Percentiles rank a stretch among this genome's conserved stretches.
These are phyloP conservation scores for Leptogaster cylindrica DNA, from an alignment of 2,888 invertebrate species.

Conservation along the genomic window DNA sequence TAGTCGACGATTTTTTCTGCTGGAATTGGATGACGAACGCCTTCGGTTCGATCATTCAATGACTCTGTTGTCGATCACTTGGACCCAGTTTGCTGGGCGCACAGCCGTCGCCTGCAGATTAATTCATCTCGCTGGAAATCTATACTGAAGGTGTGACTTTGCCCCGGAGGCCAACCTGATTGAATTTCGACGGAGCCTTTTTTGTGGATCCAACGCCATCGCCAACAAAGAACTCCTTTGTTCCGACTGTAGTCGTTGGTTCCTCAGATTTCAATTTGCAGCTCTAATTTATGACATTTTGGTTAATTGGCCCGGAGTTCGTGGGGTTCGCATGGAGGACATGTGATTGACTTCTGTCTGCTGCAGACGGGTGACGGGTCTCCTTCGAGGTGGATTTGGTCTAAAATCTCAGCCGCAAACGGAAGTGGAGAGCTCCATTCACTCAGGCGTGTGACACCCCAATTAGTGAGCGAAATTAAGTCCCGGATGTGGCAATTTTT, in stretches of 20 bases:
- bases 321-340: not conserved
- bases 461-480: slow-evolving; percentile 44
- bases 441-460: slow-evolving; percentile 43
- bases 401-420: not conserved
- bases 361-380: not conserved
- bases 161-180: not conserved
- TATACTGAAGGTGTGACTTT: slow-evolving; percentile 2
- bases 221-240: slow-evolving; percentile 15
- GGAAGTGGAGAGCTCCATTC: slow-evolving; percentile 18
- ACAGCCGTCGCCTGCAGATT: not conserved
- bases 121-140: slow-evolving; percentile 7
- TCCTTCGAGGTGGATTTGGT: slow-evolving; percentile 1
- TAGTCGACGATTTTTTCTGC: no score
- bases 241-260: slow-evolving; percentile 5
- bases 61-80: not conserved
- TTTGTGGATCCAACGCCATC: not conserved
- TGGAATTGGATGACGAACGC: slow-evolving; percentile 23
- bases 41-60: not conserved
- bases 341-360: slow-evolving; percentile 27
- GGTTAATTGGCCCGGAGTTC: slow-evolving; percentile 22
- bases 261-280: slow-evolving; percentile 27
- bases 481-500: slow-evolving; percentile 43
- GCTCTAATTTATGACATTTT: slow-evolving; percentile 29
- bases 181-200: not conserved
- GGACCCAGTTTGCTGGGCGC: not conserved